These are phyloP conservation scores for Spodoptera picta DNA, from an alignment of 2,888 invertebrate species.

Conservation along the genomic window DNA sequence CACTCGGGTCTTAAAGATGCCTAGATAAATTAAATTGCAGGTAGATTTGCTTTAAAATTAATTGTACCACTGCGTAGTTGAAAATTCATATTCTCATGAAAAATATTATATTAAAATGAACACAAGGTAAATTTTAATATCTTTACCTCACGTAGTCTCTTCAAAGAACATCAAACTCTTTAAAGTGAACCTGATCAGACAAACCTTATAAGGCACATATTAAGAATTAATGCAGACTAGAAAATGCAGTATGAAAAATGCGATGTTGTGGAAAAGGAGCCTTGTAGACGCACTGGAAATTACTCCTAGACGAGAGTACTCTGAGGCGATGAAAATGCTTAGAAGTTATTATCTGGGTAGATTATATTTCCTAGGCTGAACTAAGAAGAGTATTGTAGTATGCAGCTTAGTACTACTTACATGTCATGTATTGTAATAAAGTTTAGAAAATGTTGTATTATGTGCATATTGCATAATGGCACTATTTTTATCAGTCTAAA, in stretches of 20 bases:
- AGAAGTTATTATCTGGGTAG: conserved; percentile 34
- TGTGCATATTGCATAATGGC: too few species aligned
- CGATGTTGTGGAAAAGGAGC: conserved; percentile 33
- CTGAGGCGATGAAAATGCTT: conserved; percentile 41
- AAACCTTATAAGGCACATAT: conserved; percentile 30
- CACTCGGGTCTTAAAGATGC: too few species aligned
- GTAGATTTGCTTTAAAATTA: too few species aligned
- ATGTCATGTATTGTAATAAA: not conserved
- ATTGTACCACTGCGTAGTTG: too few species aligned
- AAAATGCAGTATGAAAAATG: conserved; percentile 53
- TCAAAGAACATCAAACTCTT: conserved; percentile 11
- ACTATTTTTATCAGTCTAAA: too few species aligned
- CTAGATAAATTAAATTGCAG: too few species aligned
- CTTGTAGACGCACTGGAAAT: conserved; percentile 42
- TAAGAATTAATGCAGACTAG: conserved; percentile 46
- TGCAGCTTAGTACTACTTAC: not conserved
- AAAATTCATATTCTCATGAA: too few species aligned
- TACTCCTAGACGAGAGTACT: conserved; percentile 36
- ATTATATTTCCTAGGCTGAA: conserved; percentile 9
- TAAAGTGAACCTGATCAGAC: conserved; percentile 31
- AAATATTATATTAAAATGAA: too few species aligned
- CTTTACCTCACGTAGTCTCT: conserved; percentile 2
- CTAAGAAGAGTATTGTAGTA: not conserved
- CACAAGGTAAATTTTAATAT: conserved; percentile 3
- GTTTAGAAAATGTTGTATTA: not conserved